phyloP scores from a whole-genome alignment of 2,888 invertebrate species.

The Eilema caniola region DNA sequence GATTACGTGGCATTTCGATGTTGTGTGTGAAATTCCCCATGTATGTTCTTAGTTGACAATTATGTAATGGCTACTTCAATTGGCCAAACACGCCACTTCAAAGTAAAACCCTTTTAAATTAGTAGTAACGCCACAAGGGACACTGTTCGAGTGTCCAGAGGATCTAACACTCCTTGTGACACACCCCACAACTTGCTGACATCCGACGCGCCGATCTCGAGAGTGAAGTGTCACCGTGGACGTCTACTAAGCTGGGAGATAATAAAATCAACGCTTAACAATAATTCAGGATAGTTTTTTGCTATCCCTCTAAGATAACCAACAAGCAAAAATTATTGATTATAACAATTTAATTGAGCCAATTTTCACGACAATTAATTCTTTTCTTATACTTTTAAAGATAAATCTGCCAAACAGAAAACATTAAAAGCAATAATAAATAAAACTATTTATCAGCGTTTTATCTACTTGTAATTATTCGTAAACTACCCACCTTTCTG shows the following conservation, averaged over 20 bases:
- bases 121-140: background rate
- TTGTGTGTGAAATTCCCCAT: background rate
- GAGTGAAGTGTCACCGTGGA: background rate
- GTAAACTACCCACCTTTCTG: background rate
- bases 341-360: too few relatives aligned
- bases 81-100: background rate
- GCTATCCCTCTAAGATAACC: too few relatives aligned
- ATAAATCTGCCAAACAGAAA: too few relatives aligned
- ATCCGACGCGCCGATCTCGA: background rate
- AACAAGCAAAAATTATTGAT: too few relatives aligned
- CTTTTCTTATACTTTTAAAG: too few relatives aligned
- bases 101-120: conserved; percentile 4
- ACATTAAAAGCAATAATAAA: too few relatives aligned
- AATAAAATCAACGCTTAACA: background rate
- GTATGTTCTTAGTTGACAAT: background rate
- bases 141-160: background rate
- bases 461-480: background rate
- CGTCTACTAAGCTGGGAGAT: background rate
- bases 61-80: background rate
- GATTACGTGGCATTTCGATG: background rate
- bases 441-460: too few relatives aligned
- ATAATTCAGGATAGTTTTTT: background rate
- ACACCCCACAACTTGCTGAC: background rate
- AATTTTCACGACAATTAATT: too few relatives aligned
- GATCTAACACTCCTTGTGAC: background rate